phyloP scores from a whole-genome alignment of 2,113 vertebrate genomes.

The Dicaeum eximium region DNA sequence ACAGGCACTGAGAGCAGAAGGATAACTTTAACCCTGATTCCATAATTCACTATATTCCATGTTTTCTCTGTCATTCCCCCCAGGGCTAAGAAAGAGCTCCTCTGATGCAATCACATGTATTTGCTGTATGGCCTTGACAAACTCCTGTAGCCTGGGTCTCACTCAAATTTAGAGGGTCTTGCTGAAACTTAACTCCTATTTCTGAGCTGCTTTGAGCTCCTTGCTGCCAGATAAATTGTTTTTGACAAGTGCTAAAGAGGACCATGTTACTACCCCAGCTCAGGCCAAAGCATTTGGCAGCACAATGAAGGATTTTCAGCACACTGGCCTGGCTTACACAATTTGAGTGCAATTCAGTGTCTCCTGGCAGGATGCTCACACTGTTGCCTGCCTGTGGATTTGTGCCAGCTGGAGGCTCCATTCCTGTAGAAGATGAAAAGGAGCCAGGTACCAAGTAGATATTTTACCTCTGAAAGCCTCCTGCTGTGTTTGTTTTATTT shows the following conservation, averaged over 20 bases:
- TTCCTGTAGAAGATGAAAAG: not conserved
- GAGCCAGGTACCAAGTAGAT: not conserved
- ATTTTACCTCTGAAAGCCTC: not conserved
- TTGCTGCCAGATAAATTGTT: not conserved
- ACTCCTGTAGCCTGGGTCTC: not conserved
- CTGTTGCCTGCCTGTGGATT: not conserved
- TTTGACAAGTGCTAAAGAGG: not conserved
- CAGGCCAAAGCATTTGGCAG: conserved; percentile 7
- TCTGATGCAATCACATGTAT: not conserved
- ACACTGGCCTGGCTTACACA: not conserved
- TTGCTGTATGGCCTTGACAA: not conserved
- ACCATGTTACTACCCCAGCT: not conserved
- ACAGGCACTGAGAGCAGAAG: not conserved
- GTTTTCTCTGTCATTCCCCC: not conserved
- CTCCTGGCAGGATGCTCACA: not conserved
- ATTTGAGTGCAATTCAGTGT: not conserved
- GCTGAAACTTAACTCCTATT: not conserved
- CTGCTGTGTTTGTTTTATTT: not conserved
- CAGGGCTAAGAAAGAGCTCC: not conserved
- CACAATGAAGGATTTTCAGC: not conserved
- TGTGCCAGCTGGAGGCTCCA: not conserved
- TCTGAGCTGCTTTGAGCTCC: not conserved
- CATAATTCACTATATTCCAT: not conserved
- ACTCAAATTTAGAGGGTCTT: not conserved
- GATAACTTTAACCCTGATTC: not conserved